phyloP scores from a whole-genome alignment of 2,113 vertebrate species.

The Myotis davidii region DNA sequence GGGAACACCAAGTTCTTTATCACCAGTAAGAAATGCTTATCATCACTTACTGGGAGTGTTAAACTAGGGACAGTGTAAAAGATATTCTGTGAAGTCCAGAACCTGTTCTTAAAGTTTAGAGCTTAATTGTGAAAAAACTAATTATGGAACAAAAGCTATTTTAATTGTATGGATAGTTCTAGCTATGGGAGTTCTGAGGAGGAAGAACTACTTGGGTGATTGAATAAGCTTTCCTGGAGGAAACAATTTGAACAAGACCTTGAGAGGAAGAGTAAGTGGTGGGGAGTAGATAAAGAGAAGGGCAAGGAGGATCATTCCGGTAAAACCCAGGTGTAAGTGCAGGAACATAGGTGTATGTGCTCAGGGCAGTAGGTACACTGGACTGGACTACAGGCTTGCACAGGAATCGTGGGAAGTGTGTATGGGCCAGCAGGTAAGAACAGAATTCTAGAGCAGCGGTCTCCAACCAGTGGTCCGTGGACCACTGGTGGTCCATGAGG shows the following conservation, averaged over 20 bases:
- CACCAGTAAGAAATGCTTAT: too few species aligned
- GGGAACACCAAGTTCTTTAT: too few species aligned
- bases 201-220: neutral
- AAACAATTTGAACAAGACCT: neutral
- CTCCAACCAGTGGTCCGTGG: too few species aligned
- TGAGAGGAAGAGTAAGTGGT: neutral
- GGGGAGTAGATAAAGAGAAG: neutral
- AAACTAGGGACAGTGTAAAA: too few species aligned
- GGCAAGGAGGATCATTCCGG: neutral
- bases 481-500: too few species aligned
- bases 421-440: neutral
- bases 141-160: neutral
- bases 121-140: neutral
- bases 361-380: neutral
- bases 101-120: neutral
- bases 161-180: neutral
- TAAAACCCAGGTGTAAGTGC: accelerated
- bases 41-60: too few species aligned
- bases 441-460: neutral
- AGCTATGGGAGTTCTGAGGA: neutral
- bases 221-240: neutral
- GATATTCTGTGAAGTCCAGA: neutral
- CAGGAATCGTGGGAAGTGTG: neutral
- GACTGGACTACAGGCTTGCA: too few species aligned
- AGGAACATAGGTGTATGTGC: accelerated